A percentile compares a stretch with the other conserved stretches of the same genome.
phyloP scores from a whole-genome alignment of 2,113 vertebrate genomes.

The Aspidoscelis tigris region DNA sequence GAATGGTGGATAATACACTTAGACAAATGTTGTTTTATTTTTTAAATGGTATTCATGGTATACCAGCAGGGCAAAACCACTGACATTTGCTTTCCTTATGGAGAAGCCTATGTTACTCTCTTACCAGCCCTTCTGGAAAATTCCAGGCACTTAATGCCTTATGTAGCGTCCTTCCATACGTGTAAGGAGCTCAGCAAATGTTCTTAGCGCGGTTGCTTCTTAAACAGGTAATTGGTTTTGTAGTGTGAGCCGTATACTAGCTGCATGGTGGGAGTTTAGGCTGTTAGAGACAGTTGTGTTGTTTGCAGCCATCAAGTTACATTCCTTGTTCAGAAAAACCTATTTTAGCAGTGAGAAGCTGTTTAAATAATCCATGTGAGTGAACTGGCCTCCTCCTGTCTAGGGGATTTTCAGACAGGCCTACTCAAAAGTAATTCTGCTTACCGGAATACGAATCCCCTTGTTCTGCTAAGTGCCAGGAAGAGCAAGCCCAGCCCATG shows the following conservation, averaged over 20 bases:
- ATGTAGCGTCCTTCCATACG: background rate
- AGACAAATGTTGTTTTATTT: too few species aligned
- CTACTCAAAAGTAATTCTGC: background rate
- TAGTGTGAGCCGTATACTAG: background rate
- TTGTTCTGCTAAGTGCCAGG: background rate
- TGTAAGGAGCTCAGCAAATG: background rate
- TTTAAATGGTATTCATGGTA: too few species aligned
- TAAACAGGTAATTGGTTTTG: background rate
- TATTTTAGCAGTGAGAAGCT: background rate
- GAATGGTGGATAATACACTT: too few species aligned
- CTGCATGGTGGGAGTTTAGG: background rate
- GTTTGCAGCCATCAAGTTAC: background rate
- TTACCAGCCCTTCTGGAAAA: background rate
- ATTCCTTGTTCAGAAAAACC: background rate
- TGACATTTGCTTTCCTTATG: too few species aligned
- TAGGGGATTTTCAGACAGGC: background rate
- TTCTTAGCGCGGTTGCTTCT: background rate
- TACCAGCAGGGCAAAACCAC: too few species aligned
- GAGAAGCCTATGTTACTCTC: background rate
- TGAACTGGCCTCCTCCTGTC: background rate
- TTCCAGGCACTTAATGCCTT: background rate
- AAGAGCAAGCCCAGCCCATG: background rate
- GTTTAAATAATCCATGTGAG: background rate
- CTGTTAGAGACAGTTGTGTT: background rate
- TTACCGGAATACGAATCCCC: conserved; percentile 24